Evolutionary conservation across 1,140 invertebrate genomes (phyloP).

Genomic region (Meloidogyne hapla): DNA sequence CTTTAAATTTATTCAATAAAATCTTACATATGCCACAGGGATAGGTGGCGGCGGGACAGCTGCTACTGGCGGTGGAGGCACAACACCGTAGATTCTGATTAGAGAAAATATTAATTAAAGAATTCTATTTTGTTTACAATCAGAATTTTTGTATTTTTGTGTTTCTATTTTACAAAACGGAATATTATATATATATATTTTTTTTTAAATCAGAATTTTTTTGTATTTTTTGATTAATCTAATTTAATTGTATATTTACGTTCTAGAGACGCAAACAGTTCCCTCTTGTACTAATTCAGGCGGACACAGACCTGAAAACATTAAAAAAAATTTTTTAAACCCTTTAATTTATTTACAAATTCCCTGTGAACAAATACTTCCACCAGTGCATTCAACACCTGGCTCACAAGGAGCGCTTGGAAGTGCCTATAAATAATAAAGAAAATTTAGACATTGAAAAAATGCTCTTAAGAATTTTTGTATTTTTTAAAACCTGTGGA

Average conservation of each 20-base stretch:
- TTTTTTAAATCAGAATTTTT: too few relatives aligned
- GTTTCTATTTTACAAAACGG: too few relatives aligned
- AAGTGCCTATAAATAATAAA: slow-evolving; percentile 44
- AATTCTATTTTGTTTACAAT: too few relatives aligned
- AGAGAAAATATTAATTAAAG: background rate
- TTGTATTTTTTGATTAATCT: background rate
- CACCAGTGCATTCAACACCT: slow-evolving; percentile 59
- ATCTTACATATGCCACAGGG: slow-evolving; percentile 10
- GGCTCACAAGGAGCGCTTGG: slow-evolving; percentile 60
- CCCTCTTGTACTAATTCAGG: slow-evolving; percentile 57
- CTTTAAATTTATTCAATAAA: too few relatives aligned
- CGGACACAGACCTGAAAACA: slow-evolving; percentile 43
- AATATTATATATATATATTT: too few relatives aligned
- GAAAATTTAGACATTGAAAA: too few relatives aligned
- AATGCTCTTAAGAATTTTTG: slow-evolving; percentile 5
- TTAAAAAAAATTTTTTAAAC: background rate
- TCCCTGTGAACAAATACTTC: slow-evolving; percentile 54
- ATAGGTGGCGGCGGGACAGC: background rate
- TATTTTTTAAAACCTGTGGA: slow-evolving; percentile 40
- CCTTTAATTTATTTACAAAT: slow-evolving; percentile 33
- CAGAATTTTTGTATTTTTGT: too few relatives aligned
- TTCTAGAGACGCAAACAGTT: slow-evolving; percentile 54
- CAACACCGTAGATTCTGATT: slow-evolving; percentile 1
- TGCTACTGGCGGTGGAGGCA: slow-evolving; percentile 10
- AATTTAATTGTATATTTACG: slow-evolving; percentile 47